Evolutionary conservation across 2,113 vertebrate species (phyloP), one percentile per base, ranked within the genome.

Genomic region (Eptesicus fuscus): DNA sequence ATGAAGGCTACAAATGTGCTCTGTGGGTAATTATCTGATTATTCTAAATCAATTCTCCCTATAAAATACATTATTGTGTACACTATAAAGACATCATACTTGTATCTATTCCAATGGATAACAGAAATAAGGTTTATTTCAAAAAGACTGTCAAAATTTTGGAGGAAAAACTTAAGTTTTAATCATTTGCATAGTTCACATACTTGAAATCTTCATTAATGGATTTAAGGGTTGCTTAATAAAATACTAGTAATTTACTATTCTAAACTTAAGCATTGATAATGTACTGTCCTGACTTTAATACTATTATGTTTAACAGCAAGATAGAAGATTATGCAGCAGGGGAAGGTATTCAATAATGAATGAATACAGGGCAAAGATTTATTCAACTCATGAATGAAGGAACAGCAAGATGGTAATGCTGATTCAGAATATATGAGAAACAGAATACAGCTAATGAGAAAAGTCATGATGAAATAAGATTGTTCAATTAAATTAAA

Each of bases 181-280:
- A 90, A 73, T 25, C 59, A 90, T 80, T n/a, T 49, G 9, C 32
- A 67, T 30, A 73, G 18, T 85, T 83, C 1, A 76, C 1, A 4
- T 23, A 77, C 74, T 59, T 92, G 20, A 96, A 82, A 89, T 77
- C 42, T 1, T 67, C 17, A 61, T 84, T 88, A 83, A 90, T 49
- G 37, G 1, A 83, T 40, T 83, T 77, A 76, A 80, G 9, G 42
- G 20, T 1, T 42, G 4, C 28, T 95, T 77, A 80, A 61, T 53
- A 76, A 42, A 86, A 74, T 47, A 17, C 7, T 82, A 61, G 1
- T 37, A 59, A 74, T 67, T 92, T 28, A 71, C 53, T 71, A 30
- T 67, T 90, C 86, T 78, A 88, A 71, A 74, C 69, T 77, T 85
- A 91, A 95, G 7, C 4, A 82, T 13, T 93, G 9, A 76, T 83